A percentile compares a stretch with the other conserved stretches of the same genome.
Evolutionary conservation across 2,113 vertebrate species (phyloP).

Genomic region (Scytalopus superciliaris): DNA sequence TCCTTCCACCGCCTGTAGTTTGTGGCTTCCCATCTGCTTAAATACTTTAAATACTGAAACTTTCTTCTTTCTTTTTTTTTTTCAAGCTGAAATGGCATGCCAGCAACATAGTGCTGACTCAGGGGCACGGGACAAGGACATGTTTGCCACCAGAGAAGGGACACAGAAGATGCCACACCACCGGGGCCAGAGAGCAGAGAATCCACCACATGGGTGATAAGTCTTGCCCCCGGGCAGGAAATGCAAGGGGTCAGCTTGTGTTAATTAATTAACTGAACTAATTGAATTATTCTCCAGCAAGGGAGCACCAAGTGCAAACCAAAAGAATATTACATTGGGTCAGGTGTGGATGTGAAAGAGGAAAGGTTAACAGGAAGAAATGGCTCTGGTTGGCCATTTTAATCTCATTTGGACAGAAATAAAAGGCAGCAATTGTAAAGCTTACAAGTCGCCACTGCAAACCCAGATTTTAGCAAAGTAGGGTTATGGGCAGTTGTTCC

Average conservation of each 20-base stretch:
- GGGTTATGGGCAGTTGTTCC: background rate
- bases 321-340: background rate
- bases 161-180: background rate
- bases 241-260: background rate
- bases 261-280: background rate
- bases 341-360: background rate
- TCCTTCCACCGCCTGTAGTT: constrained; percentile 52
- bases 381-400: background rate
- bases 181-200: background rate
- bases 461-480: background rate
- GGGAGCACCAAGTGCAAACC: background rate
- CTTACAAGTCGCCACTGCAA: background rate
- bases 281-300: background rate
- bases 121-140: background rate
- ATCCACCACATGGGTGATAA: fast-evolving
- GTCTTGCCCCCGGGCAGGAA: background rate
- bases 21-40: constrained; percentile 62
- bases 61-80: background rate
- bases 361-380: background rate
- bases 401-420: background rate
- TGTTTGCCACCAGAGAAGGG: background rate
- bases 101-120: constrained; percentile 53
- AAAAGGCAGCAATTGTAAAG: background rate
- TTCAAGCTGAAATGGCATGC: background rate
- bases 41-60: constrained; percentile 57